phyloP scores from a whole-genome alignment of 2,888 invertebrate genomes.

The Galerucella nymphaeae region DNA sequence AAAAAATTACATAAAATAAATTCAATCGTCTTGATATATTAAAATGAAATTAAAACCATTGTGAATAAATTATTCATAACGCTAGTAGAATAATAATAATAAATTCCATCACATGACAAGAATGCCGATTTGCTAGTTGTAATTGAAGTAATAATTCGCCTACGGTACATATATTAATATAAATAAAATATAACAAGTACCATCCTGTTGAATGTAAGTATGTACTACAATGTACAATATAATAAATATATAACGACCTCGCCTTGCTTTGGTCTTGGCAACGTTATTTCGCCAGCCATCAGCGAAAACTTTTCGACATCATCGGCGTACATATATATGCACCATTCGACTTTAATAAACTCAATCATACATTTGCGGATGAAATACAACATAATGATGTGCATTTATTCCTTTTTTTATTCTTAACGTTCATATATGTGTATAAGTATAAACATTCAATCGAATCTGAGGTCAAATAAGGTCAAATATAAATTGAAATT shows the following conservation, averaged over 20 bases:
- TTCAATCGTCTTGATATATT: no score
- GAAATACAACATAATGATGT: constrained; percentile 48
- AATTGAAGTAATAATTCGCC: constrained; percentile 65
- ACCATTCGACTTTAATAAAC: constrained; percentile 51
- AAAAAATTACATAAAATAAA: no score
- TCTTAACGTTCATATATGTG: constrained; percentile 27
- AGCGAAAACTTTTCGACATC: constrained; percentile 17
- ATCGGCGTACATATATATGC: constrained; percentile 38
- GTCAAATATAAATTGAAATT: constrained; percentile 36
- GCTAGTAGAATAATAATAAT: not conserved
- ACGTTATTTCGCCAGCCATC: constrained; percentile 36
- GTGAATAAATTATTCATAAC: not conserved
- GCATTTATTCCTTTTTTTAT: constrained; percentile 38
- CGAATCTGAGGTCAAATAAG: constrained; percentile 41
- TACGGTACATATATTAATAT: constrained; percentile 63
- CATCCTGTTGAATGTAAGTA: constrained; percentile 57
- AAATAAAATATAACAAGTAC: constrained; percentile 64
- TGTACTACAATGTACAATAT: constrained; percentile 42
- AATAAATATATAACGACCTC: constrained; percentile 59
- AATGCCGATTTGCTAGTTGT: constrained; percentile 56
- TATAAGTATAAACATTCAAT: constrained; percentile 41
- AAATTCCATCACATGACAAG: constrained; percentile 21
- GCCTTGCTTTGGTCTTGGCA: constrained; percentile 48
- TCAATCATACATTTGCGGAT: constrained; percentile 50
- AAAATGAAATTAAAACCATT: no score